Conservation (phyloP, 1,140 invertebrate species). For the Listronotus oregonensis region DNA sequence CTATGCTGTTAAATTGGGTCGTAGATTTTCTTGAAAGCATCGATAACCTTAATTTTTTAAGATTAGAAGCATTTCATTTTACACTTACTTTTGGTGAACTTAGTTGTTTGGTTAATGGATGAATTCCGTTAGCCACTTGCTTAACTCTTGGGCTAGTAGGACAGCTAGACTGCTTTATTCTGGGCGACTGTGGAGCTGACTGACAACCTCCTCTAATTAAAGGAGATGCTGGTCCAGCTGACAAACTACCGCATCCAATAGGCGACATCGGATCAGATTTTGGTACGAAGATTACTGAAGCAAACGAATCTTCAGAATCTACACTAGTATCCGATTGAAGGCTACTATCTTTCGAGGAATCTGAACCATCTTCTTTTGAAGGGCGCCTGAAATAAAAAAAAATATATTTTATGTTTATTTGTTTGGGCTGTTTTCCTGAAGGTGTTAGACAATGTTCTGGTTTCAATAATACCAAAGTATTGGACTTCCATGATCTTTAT, state of each 20-base stretch:
- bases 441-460: too few relatives aligned
- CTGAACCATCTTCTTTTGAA: slow-evolving; percentile 83
- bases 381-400: slow-evolving; percentile 58
- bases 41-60: too few relatives aligned
- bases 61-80: too few relatives aligned
- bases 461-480: too few relatives aligned
- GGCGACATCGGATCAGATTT: slow-evolving; percentile 66
- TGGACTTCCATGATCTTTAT: too few relatives aligned
- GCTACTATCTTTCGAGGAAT: slow-evolving; percentile 90
- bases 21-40: too few relatives aligned
- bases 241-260: slow-evolving; percentile 55
- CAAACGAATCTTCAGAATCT: slow-evolving; percentile 90
- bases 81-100: slow-evolving; percentile 58
- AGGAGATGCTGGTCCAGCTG: slow-evolving; percentile 65
- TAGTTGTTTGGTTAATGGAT: slow-evolving; percentile 63
- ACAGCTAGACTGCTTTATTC: slow-evolving; percentile 64
- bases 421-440: too few relatives aligned
- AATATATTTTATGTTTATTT: too few relatives aligned
- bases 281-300: slow-evolving; percentile 87
- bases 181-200: slow-evolving; percentile 74
- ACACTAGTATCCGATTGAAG: slow-evolving; percentile 91
- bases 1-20: too few relatives aligned
- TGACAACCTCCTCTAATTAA: slow-evolving; percentile 60
- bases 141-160: slow-evolving; percentile 66
- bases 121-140: slow-evolving; percentile 59